Evolutionary conservation across 2,888 invertebrate genomes (phyloP), one percentile per base, ranked within the genome.

Genomic region (Podotricha telesiphe): DNA sequence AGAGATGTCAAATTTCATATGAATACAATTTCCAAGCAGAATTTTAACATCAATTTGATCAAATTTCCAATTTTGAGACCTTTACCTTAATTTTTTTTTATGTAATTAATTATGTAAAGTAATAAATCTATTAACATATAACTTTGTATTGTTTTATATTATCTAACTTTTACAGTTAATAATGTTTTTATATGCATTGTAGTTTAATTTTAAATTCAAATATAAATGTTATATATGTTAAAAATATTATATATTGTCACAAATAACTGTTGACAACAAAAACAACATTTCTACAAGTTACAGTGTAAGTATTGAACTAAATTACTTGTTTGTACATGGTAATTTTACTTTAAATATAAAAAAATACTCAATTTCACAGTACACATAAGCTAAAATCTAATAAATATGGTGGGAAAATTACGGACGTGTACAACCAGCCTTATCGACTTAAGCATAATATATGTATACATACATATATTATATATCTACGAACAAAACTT

Each of bases 401-500:
- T 62, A 48, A 62, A 62, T 62, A 62, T 20, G 34, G 34, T 62
- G 8, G 34, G 34, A 37, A 50, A 19, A 15, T 19, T 19, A 48
- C 19, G 15, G 19, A 10, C 50, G 34, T 37, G 62, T 28, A 45
- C 20, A 13, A 17, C 17, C 17, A 20, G 47, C 1, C 28, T 34
- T 7, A 22, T 42, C 17, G 15, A 45, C 59, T 51, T 20, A 40
- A 28, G n/a, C n/a, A n/a, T n/a, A n/a, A n/a, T n/a, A 45, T 42
- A 28, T 28, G 37, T 37, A 53, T 40, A n/a, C 19, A 34, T 40
- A 37, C 42, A n/a, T 22, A 58, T 22, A 42, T 19, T 59, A 45
- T 66, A 42, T 42, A 42, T 42, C 11, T 64, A 59, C 22, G 10
- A 22, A 42, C 5, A 42, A 62, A 58, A 20, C 17, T 63, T 63